phyloP scores from a whole-genome alignment of 2,797 vertebrate species.

The Botia almorhae region DNA sequence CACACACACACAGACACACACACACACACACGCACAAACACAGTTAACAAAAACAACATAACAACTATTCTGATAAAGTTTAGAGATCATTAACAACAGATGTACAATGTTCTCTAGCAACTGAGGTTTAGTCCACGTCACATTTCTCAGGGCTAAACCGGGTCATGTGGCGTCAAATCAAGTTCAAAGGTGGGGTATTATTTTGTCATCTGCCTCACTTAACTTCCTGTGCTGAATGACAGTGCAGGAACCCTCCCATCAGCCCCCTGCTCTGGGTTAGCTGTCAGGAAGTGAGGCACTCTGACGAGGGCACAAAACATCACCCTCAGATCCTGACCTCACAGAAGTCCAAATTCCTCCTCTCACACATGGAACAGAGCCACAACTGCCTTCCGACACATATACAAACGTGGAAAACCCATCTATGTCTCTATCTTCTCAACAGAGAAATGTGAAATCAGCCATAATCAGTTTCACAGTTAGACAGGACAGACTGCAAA shows the following conservation, averaged over 20 bases:
- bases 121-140: not conserved
- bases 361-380: conserved; percentile 48
- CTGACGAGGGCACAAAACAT: conserved; percentile 72
- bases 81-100: not conserved
- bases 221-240: conserved; percentile 49
- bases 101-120: not conserved
- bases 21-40: not conserved
- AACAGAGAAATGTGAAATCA: not conserved
- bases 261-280: conserved; percentile 62
- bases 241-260: conserved; percentile 49
- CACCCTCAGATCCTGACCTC: conserved; percentile 70
- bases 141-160: conserved; percentile 15
- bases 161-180: conserved; percentile 7
- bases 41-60: not conserved
- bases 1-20: not conserved
- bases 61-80: not conserved
- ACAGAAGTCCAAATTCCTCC: conserved; percentile 69
- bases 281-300: conserved; percentile 72
- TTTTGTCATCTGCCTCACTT: conserved; percentile 39
- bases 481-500: not conserved
- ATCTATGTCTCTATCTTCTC: not conserved
- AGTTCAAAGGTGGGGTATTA: conserved; percentile 45
- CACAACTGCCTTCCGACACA: conserved; percentile 30
- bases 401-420: conserved; percentile 39
- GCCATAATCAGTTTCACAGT: no score